A percentile compares a stretch with the other conserved stretches of the same genome.
Evolutionary conservation across 2,888 invertebrate genomes (phyloP).

Genomic region (Eristalinus aeneus): DNA sequence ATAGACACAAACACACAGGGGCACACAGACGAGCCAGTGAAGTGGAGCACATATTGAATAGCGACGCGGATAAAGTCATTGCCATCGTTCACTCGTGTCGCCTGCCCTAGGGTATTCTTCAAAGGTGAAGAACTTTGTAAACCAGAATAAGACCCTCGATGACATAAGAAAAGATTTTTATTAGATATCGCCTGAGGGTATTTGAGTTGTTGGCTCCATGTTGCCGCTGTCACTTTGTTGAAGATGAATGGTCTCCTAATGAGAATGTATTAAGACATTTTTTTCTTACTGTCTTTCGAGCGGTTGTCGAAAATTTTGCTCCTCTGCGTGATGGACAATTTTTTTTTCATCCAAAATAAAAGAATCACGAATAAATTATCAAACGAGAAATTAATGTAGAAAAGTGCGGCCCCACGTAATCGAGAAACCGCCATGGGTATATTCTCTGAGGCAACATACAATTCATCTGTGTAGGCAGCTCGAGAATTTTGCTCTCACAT

Average conservation of each 20-base stretch:
- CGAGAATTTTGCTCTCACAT: background rate
- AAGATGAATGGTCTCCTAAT: conserved; percentile 61
- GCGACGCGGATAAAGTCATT: conserved; percentile 2
- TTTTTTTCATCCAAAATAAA: background rate
- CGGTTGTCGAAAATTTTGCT: background rate
- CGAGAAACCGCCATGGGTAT: background rate
- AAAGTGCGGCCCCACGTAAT: background rate
- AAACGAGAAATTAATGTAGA: background rate
- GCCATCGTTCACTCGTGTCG: conserved; percentile 32
- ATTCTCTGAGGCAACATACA: background rate
- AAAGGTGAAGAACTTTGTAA: conserved; percentile 57
- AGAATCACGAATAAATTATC: background rate
- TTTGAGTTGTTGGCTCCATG: conserved; percentile 40
- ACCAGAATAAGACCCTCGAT: conserved; percentile 23
- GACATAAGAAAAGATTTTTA: conserved; percentile 42
- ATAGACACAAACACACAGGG: background rate
- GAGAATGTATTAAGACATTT: conserved; percentile 41
- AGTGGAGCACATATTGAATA: background rate
- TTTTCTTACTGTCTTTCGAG: background rate
- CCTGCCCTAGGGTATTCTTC: conserved; percentile 41
- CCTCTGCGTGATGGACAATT: background rate
- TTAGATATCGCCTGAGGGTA: conserved; percentile 44
- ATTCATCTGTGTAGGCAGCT: background rate
- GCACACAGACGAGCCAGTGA: background rate
- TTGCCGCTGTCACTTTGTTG: conserved; percentile 46